Evolutionary conservation across 2,113 vertebrate species (phyloP), one percentile per base, ranked within the genome.

Genomic region (Rhegmatorhina hoffmannsi): DNA sequence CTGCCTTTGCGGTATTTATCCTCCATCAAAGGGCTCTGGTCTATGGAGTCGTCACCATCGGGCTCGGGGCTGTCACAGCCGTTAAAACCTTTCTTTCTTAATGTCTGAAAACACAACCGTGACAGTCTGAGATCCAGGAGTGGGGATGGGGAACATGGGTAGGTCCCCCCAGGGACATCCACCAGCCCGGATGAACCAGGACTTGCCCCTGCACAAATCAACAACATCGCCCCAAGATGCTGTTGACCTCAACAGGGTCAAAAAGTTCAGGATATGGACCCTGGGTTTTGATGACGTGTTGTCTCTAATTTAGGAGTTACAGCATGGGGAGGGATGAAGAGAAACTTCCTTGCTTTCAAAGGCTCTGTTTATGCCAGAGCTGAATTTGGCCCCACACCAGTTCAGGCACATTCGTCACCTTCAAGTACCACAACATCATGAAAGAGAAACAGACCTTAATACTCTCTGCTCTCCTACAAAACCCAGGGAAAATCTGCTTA

Each of bases 61-160:
- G 99, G 99, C 95, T 99, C 99, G 1, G 99, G 99, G 97, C 99
- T 99, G 98, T 99, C 99, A 97, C 99, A 99, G 98, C 99, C 99
- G 43, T 99, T 99, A 98, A 99, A 99, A 96, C 99, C 99, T 98
- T 99, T 99, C 99, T 99, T 99, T 98, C 99, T 98, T 98, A 99
- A 99, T 5, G 99, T 99, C 99, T 99, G 97, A 77, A 98, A 98
- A 97, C 96, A 97, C 96, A 97, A 98, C 62, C 97, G 18, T 94
- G 53, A 97, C 29, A 95, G 56, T 81, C 44, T 96, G 92, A 96
- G 96, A 18, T 40, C 13, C 17, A 15, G 59, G 17, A 91, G 46
- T 9, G 86, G 23, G 12, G 49, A 4, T 0, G 34, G 59, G 53
- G 73, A 58, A 26, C 28, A 17, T 0, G 6, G 58, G 82, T 15